Percentiles rank a stretch among this genome's conserved stretches.
phyloP scores from a whole-genome alignment of 2,888 invertebrate genomes.

The Drosophila kuntzei region DNA sequence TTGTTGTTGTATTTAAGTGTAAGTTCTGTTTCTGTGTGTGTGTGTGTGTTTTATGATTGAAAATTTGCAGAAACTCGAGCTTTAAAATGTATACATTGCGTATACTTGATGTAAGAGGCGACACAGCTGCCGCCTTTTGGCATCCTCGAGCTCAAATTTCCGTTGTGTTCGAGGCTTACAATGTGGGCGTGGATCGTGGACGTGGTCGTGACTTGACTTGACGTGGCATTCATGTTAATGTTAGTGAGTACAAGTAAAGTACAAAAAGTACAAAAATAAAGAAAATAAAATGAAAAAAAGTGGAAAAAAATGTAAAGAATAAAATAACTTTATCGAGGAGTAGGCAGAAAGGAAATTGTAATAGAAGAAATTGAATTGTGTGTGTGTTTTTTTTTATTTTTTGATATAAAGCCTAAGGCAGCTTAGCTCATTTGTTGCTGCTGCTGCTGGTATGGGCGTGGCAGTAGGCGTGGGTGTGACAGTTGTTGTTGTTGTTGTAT shows the following conservation, averaged over 20 bases:
- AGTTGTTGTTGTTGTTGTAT: slow-evolving; percentile 26
- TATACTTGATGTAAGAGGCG: slow-evolving; percentile 12
- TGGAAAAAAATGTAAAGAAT: slow-evolving; percentile 33
- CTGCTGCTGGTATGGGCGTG: slow-evolving; percentile 27
- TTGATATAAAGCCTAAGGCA: slow-evolving; percentile 58
- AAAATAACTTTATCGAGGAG: slow-evolving; percentile 37
- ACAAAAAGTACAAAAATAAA: too few species aligned
- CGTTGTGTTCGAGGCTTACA: slow-evolving; percentile 27
- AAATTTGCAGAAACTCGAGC: slow-evolving; percentile 18
- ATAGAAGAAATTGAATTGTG: slow-evolving; percentile 80
- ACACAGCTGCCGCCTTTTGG: slow-evolving; percentile 28
- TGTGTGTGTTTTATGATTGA: slow-evolving; percentile 10
- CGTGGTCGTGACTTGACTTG: slow-evolving; percentile 35
- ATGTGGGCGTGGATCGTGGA: slow-evolving; percentile 24
- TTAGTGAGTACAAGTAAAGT: slow-evolving; percentile 31
- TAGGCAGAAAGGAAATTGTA: slow-evolving; percentile 68
- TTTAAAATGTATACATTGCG: slow-evolving; percentile 16
- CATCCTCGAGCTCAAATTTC: slow-evolving; percentile 51
- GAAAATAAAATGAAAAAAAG: slow-evolving; percentile 17
- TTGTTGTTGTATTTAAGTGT: slow-evolving; percentile 16
- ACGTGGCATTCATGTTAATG: slow-evolving; percentile 58
- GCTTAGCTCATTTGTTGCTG: slow-evolving; percentile 60
- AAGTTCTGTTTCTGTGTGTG: slow-evolving; percentile 10
- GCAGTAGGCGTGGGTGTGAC: slow-evolving; percentile 28
- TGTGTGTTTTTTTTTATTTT: slow-evolving; percentile 43